phyloP scores from a whole-genome alignment of 2,888 invertebrate species.

The Eudemis profundana region DNA sequence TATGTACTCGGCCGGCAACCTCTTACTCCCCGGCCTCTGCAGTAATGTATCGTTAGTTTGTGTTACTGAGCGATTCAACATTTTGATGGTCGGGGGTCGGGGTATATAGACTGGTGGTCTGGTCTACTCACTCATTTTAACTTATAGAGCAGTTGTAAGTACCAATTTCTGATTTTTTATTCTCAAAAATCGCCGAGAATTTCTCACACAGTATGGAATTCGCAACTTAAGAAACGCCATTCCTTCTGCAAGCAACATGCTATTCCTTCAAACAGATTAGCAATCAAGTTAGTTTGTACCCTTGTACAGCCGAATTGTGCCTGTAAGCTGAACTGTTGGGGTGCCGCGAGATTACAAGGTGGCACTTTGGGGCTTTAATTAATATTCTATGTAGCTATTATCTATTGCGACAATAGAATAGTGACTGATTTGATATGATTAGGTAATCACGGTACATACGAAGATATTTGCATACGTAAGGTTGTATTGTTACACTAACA shows the following conservation, averaged over 20 bases:
- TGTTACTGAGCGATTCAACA: too few relatives aligned
- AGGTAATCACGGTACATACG: slow-evolving; percentile 37
- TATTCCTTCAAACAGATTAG: slow-evolving; percentile 14
- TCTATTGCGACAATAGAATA: slow-evolving; percentile 37
- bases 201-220: too few relatives aligned
- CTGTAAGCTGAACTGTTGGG: slow-evolving; percentile 15
- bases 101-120: too few relatives aligned
- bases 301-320: slow-evolving; percentile 10
- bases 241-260: background rate
- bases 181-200: too few relatives aligned
- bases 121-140: too few relatives aligned
- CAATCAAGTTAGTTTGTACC: slow-evolving; percentile 14
- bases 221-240: background rate
- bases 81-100: too few relatives aligned
- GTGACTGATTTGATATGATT: slow-evolving; percentile 36
- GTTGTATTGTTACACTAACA: slow-evolving; percentile 1
- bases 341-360: slow-evolving; percentile 33
- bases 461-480: slow-evolving; percentile 3
- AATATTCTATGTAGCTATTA: slow-evolving; percentile 43
- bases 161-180: too few relatives aligned
- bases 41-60: too few relatives aligned
- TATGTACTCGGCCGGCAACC: too few relatives aligned
- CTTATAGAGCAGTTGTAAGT: too few relatives aligned
- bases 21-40: too few relatives aligned
- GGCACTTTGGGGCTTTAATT: slow-evolving; percentile 41